Evolutionary conservation across 53 echinoderm and acorn worm genomes (phyloP).

Genomic region (Luidia sarsii): DNA sequence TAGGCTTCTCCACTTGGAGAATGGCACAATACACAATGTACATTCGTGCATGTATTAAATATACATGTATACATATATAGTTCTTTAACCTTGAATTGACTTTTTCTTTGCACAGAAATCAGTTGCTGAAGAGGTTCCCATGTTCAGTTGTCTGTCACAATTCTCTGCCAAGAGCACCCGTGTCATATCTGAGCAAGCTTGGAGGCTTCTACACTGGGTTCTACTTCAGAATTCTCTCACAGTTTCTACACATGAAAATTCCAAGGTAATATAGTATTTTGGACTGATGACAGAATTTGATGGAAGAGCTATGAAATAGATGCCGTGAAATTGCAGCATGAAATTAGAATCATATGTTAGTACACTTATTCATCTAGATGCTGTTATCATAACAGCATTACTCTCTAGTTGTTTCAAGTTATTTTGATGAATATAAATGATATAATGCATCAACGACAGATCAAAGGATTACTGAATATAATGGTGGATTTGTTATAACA

Average conservation of each 20-base stretch:
- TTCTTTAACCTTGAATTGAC: not conserved
- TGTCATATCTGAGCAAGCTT: conserved; percentile 59
- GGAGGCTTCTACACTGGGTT: conserved; percentile 81
- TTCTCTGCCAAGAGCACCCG: conserved; percentile 1
- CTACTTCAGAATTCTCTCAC: conserved; percentile 74
- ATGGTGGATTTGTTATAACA: conserved; percentile 19
- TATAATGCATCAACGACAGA: too few species aligned
- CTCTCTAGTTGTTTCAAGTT: not conserved
- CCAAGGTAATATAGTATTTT: too few species aligned
- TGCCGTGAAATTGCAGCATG: too few species aligned
- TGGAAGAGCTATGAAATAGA: too few species aligned
- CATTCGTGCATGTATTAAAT: too few species aligned
- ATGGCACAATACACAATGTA: too few species aligned
- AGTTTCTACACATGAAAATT: conserved; percentile 61
- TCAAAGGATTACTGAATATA: too few species aligned
- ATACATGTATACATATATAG: too few species aligned
- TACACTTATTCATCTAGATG: not conserved
- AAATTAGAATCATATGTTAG: too few species aligned
- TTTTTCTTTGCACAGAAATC: conserved; percentile 47
- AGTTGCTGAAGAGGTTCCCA: conserved; percentile 73
- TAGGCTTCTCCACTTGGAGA: too few species aligned
- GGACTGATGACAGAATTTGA: too few species aligned
- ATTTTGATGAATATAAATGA: too few species aligned
- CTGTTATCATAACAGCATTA: not conserved
- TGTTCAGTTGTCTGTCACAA: conserved; percentile 63